A percentile compares a stretch with the other conserved stretches of the same genome.
These are phyloP conservation scores for Julus scanicus DNA, from an alignment of 2,888 invertebrate species.

Conservation along the genomic window DNA sequence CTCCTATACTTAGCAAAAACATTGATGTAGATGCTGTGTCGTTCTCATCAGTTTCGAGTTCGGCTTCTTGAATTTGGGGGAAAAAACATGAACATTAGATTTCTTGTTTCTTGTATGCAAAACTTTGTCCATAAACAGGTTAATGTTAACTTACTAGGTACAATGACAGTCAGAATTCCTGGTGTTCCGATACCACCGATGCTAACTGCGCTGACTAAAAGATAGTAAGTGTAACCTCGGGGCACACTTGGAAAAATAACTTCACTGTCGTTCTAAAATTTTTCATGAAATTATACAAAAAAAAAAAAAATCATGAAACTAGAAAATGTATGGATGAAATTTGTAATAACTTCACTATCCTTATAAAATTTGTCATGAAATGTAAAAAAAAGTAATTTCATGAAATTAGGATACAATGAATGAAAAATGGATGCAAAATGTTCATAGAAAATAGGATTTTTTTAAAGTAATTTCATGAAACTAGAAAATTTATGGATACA, in stretches of 20 bases:
- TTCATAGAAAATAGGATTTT: too few species aligned
- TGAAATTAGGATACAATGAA: too few species aligned
- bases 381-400: too few species aligned
- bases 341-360: too few species aligned
- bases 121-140: background rate
- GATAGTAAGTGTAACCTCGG: background rate
- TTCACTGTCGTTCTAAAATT: slow-evolving; percentile 11
- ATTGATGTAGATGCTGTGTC: background rate
- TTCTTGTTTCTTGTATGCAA: background rate
- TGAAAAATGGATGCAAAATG: too few species aligned
- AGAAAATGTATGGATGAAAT: too few species aligned
- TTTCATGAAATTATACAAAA: too few species aligned
- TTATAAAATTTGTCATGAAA: too few species aligned
- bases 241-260: background rate
- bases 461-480: too few species aligned
- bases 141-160: slow-evolving; percentile 23
- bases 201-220: background rate
- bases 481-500: too few species aligned
- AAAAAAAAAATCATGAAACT: too few species aligned
- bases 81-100: background rate
- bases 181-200: background rate
- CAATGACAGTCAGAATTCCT: background rate
- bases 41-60: background rate
- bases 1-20: background rate
- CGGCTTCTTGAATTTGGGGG: too few species aligned